These are phyloP conservation scores for Arenaria interpres DNA, from an alignment of 2,113 vertebrate species.

Conservation along the genomic window DNA sequence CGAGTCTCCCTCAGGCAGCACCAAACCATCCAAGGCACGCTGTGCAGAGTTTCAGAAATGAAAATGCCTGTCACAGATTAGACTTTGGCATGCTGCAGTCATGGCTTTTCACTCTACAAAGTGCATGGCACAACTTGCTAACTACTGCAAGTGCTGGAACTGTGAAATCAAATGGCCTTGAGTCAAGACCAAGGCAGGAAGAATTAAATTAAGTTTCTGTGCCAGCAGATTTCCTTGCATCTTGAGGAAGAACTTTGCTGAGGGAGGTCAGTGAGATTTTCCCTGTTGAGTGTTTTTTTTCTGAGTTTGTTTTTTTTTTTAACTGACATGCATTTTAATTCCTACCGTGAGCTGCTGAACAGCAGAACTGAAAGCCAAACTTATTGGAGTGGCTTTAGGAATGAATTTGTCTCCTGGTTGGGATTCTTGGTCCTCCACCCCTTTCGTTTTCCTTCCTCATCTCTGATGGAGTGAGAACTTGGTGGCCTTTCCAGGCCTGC, in stretches of 20 bases:
- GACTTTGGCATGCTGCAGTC: background rate
- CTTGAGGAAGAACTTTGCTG: background rate
- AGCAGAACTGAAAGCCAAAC: background rate
- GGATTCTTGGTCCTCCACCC: background rate
- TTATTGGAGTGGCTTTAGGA: background rate
- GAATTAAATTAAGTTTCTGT: background rate
- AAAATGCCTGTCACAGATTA: background rate
- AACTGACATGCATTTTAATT: background rate
- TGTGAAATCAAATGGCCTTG: conserved; percentile 37
- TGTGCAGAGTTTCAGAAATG: background rate
- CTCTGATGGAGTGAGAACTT: background rate
- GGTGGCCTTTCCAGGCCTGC: background rate
- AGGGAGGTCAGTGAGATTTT: background rate
- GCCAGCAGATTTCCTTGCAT: background rate
- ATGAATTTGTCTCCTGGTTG: background rate
- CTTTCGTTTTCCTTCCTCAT: background rate
- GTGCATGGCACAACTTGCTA: background rate
- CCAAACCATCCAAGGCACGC: background rate
- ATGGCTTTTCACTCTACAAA: background rate
- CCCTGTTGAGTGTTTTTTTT: background rate
- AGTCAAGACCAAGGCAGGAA: conserved; percentile 20
- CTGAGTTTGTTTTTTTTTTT: background rate
- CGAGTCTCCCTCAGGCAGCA: background rate
- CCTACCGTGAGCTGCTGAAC: background rate
- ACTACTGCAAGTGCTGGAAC: conserved; percentile 1